phyloP scores from a whole-genome alignment of 2,797 vertebrate genomes.

The Nothura maculosa region DNA sequence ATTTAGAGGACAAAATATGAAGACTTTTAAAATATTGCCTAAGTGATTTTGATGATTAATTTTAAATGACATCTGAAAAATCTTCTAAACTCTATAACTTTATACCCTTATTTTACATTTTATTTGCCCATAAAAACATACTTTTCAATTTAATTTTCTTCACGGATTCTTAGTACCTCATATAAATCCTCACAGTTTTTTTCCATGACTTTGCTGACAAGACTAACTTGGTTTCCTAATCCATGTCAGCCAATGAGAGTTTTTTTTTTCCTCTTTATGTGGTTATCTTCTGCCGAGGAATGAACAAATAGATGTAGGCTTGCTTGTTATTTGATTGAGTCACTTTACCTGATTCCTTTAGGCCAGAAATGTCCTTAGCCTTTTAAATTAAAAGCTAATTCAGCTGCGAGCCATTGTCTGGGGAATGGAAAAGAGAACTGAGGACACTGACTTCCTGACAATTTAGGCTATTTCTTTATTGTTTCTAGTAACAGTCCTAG shows the following conservation, averaged over 20 bases:
- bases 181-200: background rate
- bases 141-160: background rate
- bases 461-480: background rate
- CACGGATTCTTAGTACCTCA: background rate
- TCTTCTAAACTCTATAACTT: background rate
- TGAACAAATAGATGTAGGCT: background rate
- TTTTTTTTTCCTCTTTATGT: background rate
- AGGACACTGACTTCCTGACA: background rate
- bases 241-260: background rate
- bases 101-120: background rate
- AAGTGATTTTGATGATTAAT: background rate
- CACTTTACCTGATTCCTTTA: slow-evolving; percentile 21
- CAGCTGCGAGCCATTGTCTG: background rate
- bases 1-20: background rate
- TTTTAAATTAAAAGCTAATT: slow-evolving; percentile 41
- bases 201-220: background rate
- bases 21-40: background rate
- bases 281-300: background rate
- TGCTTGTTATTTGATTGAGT: slow-evolving; percentile 16
- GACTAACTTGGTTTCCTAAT: background rate
- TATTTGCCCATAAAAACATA: background rate
- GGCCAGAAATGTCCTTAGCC: slow-evolving; percentile 20
- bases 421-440: background rate
- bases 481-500: background rate
- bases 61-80: slow-evolving; percentile 6